A percentile compares a stretch with the other conserved stretches of the same genome.
phyloP scores from a whole-genome alignment of 2,888 invertebrate genomes.

The Trimorus sp. region DNA sequence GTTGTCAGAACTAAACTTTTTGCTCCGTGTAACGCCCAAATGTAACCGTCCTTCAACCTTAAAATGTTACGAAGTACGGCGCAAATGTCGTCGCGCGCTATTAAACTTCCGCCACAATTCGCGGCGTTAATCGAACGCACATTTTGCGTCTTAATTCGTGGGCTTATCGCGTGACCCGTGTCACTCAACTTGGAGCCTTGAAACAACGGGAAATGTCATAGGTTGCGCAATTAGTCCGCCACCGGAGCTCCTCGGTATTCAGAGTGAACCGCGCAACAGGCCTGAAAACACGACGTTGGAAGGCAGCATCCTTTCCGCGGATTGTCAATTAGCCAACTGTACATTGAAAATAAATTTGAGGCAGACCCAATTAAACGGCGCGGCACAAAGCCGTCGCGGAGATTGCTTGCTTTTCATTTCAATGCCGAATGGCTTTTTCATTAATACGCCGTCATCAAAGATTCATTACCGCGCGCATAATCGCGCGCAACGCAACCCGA shows the following conservation, averaged over 20 bases:
- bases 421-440: slow-evolving; percentile 25
- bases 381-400: background rate
- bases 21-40: no score
- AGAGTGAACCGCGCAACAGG: background rate
- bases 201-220: no score
- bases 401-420: slow-evolving; percentile 23
- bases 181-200: no score
- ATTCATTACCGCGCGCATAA: slow-evolving; percentile 12
- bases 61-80: no score
- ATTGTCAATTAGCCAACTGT: slow-evolving; percentile 8
- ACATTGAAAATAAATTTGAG: slow-evolving; percentile 21
- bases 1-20: no score
- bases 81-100: no score
- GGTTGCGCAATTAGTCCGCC: background rate
- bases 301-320: background rate
- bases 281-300: slow-evolving; percentile 2
- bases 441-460: slow-evolving; percentile 21
- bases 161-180: no score
- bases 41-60: no score
- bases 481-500: background rate
- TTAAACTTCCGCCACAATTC: no score
- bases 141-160: no score
- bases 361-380: slow-evolving; percentile 3
- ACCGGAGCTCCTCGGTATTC: no score
- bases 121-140: no score